Evolutionary conservation across 2,113 vertebrate genomes (phyloP).

Genomic region (Lutjanus erythropterus): DNA sequence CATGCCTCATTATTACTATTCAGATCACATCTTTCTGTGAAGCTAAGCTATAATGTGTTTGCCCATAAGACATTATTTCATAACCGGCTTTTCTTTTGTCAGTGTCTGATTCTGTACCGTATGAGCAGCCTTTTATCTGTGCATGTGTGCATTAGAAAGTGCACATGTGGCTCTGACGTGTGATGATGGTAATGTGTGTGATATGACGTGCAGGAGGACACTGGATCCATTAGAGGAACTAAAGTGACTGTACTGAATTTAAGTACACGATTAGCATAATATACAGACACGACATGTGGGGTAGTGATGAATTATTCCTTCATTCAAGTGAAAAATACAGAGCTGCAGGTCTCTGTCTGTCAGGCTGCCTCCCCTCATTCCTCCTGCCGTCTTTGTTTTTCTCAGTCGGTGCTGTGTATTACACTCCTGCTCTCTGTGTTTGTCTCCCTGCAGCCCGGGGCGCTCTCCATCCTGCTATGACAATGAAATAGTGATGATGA

Average conservation of each 20-base stretch:
- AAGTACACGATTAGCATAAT: conserved; percentile 48
- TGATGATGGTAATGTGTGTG: conserved; percentile 4
- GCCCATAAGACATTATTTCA: conserved; percentile 10
- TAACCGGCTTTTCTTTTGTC: conserved; percentile 6
- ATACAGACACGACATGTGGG: conserved; percentile 33
- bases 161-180: conserved; percentile 5
- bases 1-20: conserved; percentile 40
- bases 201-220: background rate
- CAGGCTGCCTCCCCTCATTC: conserved; percentile 23
- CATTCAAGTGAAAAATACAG: conserved; percentile 41
- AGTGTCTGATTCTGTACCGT: background rate
- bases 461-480: conserved; percentile 93
- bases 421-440: conserved; percentile 61
- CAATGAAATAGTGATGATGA: conserved; percentile 98
- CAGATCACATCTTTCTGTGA: conserved; percentile 21
- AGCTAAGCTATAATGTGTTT: conserved; percentile 17
- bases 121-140: background rate
- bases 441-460: conserved; percentile 86
- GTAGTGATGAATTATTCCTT: conserved; percentile 36
- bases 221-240: conserved; percentile 42
- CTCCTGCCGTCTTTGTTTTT: conserved; percentile 45
- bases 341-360: conserved; percentile 19
- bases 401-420: conserved; percentile 37
- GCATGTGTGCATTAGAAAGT: conserved; percentile 2
- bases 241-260: conserved; percentile 46